Evolutionary conservation across 2,113 vertebrate species (phyloP).

Genomic region (Petrocephalus microphthalmus): DNA sequence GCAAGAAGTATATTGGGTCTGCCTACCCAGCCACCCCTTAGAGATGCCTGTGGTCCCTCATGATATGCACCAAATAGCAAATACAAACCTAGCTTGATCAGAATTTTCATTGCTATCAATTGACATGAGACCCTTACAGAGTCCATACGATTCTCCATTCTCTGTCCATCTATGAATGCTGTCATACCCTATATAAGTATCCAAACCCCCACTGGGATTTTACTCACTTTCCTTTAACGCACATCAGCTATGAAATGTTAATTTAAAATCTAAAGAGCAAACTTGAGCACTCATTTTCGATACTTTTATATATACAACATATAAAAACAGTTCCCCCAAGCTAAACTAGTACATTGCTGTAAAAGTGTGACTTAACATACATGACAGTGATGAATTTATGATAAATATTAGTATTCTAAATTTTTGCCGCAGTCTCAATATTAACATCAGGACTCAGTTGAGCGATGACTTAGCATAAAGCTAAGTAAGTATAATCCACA

Average conservation of each 20-base stretch:
- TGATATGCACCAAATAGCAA: neutral
- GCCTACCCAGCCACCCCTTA: slow-evolving; percentile 66
- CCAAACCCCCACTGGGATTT: neutral
- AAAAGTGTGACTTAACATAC: neutral
- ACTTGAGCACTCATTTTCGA: neutral
- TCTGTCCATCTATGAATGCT: neutral
- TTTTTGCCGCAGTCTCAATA: neutral
- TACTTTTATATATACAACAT: neutral
- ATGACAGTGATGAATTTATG: neutral
- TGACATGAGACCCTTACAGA: neutral
- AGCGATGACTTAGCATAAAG: neutral
- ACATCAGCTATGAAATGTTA: neutral
- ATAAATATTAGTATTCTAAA: neutral
- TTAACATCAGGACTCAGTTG: neutral
- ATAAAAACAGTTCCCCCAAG: neutral
- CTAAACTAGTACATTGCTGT: neutral
- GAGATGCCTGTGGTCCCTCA: too few species aligned
- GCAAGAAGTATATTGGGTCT: slow-evolving; percentile 77
- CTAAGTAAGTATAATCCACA: neutral
- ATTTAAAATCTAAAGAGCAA: neutral
- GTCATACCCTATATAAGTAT: neutral
- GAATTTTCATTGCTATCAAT: neutral
- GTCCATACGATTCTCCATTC: neutral
- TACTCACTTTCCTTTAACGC: neutral
- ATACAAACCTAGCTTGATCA: neutral